phyloP scores from a whole-genome alignment of 2,888 invertebrate genomes.

The Tinea semifulvella region DNA sequence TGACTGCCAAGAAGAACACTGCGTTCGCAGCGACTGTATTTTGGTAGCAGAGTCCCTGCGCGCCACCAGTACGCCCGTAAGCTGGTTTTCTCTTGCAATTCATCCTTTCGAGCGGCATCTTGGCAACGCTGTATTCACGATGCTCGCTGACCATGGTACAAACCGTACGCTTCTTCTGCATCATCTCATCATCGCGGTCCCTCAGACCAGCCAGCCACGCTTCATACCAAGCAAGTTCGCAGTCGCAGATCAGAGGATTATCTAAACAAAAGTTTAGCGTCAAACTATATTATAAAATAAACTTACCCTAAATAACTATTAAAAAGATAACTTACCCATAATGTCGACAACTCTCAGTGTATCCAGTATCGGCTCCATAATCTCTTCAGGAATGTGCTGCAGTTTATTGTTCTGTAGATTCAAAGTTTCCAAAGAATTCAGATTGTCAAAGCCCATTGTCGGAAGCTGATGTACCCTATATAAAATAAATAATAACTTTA shows the following conservation, averaged over 20 bases:
- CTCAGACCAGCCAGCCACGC: conserved; percentile 80
- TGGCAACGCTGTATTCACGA: conserved; percentile 83
- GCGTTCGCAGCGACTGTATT: conserved; percentile 26
- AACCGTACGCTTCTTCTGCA: conserved; percentile 85
- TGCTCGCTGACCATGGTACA: conserved; percentile 84
- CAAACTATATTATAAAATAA: background rate
- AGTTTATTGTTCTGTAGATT: conserved; percentile 90
- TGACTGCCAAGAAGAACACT: conserved; percentile 29
- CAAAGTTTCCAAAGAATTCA: conserved; percentile 88
- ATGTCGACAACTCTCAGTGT: conserved; percentile 88
- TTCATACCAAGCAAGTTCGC: conserved; percentile 89
- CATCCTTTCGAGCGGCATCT: conserved; percentile 84
- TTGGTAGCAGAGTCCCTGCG: conserved; percentile 20
- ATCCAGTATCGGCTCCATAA: conserved; percentile 89
- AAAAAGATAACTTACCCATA: conserved; percentile 70
- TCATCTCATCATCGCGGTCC: conserved; percentile 87
- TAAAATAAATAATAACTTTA: conserved; percentile 14
- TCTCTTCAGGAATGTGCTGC: conserved; percentile 83
- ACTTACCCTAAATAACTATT: background rate
- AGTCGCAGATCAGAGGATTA: conserved; percentile 88
- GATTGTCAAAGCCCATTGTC: conserved; percentile 85
- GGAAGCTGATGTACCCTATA: conserved; percentile 83
- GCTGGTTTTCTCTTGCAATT: conserved; percentile 78
- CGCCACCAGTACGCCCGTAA: conserved; percentile 42
- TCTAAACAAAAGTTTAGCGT: conserved; percentile 66